These are phyloP conservation scores for Spinus olivaceus DNA, from an alignment of 2,797 vertebrate genomes.

Conservation along the genomic window DNA sequence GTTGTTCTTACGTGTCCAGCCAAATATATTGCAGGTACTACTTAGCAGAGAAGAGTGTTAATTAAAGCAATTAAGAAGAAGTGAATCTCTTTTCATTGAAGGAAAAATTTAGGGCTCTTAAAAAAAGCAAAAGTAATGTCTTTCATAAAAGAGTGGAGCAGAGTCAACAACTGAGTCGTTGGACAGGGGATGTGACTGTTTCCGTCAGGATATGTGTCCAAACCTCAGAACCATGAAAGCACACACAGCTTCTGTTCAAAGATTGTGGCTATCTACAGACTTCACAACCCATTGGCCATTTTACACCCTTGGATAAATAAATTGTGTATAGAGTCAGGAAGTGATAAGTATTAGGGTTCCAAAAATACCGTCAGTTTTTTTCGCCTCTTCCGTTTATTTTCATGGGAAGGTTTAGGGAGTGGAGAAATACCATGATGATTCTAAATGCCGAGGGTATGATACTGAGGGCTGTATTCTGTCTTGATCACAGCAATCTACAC, in stretches of 20 bases:
- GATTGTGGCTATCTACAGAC: neutral
- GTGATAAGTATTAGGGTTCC: neutral
- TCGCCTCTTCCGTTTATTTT: neutral
- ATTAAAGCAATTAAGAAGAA: neutral
- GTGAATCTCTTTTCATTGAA: neutral
- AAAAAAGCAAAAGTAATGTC: neutral
- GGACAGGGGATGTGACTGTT: neutral
- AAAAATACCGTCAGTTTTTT: neutral
- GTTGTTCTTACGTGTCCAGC: neutral
- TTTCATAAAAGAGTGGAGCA: neutral
- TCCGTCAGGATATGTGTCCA: neutral
- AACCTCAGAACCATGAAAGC: neutral
- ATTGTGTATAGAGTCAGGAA: neutral
- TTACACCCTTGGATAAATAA: neutral
- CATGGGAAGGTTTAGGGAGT: neutral
- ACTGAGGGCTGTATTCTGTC: neutral
- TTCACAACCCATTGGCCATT: neutral
- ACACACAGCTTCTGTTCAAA: neutral
- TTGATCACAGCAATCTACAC: neutral
- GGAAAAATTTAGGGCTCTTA: neutral
- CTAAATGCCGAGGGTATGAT: neutral
- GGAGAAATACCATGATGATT: neutral
- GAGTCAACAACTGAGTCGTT: neutral
- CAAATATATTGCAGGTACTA: neutral
- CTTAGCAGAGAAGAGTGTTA: neutral